Evolutionary conservation across 1,140 invertebrate species (phyloP), one percentile per base, ranked within the genome.

Genomic region (Cryptotermes secundus): DNA sequence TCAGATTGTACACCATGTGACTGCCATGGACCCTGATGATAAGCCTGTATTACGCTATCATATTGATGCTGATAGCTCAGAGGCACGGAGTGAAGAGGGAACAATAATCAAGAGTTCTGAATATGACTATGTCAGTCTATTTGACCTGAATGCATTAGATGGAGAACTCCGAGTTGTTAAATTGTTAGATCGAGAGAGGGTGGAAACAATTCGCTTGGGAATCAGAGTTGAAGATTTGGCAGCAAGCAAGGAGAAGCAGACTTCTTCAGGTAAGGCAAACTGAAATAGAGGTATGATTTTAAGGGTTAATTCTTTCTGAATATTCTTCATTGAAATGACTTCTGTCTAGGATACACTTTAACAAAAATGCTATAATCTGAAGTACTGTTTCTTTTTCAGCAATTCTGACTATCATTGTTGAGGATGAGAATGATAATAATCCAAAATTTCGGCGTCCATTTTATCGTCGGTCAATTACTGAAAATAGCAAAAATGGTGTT

Each of bases 401-500:
- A 0, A 94, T 92, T 14, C 89, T 97, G 0, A 96, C 93, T 34
- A 93, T 97, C 80, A 89, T 95, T 59, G 92, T 98, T 14, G 93
- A 95, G 80, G 96, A 97, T 88, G 95, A 96, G 84, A 99, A 99
- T 88, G 97, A 99, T 86, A 98, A 99, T 87, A 95, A 95, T 88
- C 97, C 97, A 0, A 93, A 93, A 86, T 98, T 98, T 87, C 91
- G 94, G 42, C 93, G 95, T 86, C 93, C 95, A 0, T 95, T 94
- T 86, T 97, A 97, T 87, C 92, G 93, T 83, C 92, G 94, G 83
- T 94, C 95, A 0, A 93, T 98, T 35, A 94, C 96, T 0, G 97
- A 98, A 88, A 98, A 98, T 88, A 96, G 96, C 85, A 96, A 97
- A 90, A 94, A 94, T 86, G 97, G 96, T 1, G 93, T 95, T 19